Conservation (phyloP, 2,113 vertebrate genomes). For the Isurus oxyrinchus region DNA sequence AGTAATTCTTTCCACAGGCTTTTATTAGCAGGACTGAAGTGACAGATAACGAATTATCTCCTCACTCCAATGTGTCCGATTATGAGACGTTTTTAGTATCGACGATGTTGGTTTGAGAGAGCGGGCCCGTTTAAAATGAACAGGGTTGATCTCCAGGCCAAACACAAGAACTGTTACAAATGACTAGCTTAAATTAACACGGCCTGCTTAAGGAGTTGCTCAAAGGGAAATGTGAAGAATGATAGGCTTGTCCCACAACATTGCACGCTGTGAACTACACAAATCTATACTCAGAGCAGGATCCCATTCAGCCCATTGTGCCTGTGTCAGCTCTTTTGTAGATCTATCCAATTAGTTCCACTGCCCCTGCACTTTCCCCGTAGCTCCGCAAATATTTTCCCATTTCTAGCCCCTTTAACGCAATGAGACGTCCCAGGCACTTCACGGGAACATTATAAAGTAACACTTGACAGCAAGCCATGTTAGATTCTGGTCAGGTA, state of each 20-base stretch:
- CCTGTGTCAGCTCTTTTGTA: not conserved
- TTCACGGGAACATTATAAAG: no score
- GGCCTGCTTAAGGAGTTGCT: not conserved
- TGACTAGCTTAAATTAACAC: not conserved
- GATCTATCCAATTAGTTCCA: not conserved
- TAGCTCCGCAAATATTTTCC: no score
- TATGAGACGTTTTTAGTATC: not conserved
- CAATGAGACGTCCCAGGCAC: no score
- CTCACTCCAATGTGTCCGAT: not conserved
- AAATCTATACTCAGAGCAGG: not conserved
- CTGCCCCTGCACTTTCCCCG: no score
- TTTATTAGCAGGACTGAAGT: slow-evolving; percentile 14
- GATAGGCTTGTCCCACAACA: not conserved
- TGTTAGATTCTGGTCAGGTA: no score
- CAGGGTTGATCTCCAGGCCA: not conserved
- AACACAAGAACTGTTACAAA: not conserved
- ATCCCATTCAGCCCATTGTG: not conserved
- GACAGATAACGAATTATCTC: slow-evolving; percentile 23
- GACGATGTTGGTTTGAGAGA: not conserved
- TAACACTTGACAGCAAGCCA: no score
- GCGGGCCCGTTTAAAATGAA: not conserved
- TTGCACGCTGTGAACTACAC: not conserved
- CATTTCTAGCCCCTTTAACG: no score
- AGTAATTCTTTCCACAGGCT: slow-evolving; percentile 5
- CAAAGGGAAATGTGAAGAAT: not conserved